Conservation (phyloP, 2,113 vertebrate species). For the Ictalurus punctatus region DNA sequence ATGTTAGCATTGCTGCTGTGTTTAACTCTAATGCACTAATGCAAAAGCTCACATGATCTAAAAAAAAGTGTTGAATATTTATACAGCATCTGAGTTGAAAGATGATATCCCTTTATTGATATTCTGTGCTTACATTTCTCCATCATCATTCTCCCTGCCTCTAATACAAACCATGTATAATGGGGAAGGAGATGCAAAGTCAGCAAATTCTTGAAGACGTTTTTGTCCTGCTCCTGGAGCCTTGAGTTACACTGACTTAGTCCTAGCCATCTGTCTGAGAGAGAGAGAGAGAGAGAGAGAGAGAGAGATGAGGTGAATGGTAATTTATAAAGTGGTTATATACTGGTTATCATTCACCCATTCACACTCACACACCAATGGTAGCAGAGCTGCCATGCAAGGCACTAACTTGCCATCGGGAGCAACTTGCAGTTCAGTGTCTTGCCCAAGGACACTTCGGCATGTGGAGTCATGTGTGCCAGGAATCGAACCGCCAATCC, state of each 20-base stretch:
- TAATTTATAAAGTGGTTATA: no score
- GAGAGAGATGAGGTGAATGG: not conserved
- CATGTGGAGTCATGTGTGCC: no score
- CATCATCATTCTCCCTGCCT: not conserved
- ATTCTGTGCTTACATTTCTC: conserved; percentile 14
- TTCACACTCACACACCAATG: no score
- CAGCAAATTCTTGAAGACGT: conserved; percentile 42
- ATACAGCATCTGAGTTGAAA: not conserved
- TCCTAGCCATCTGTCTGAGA: conserved; percentile 14
- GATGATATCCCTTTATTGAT: not conserved
- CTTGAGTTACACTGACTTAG: conserved; percentile 32
- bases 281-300: not conserved
- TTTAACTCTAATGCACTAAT: not conserved
- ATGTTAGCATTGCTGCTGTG: not conserved
- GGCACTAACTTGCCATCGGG: no score
- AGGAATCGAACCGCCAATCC: no score
- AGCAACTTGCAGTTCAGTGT: no score
- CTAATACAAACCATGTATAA: conserved; percentile 27
- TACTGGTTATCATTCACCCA: no score
- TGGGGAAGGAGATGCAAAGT: conserved; percentile 32
- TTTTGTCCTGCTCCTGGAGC: conserved; percentile 33
- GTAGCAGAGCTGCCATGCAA: no score
- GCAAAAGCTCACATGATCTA: not conserved
- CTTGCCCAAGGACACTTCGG: no score
- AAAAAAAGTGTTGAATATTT: not conserved